Evolutionary conservation across 2,113 vertebrate genomes (phyloP), one percentile per base, ranked within the genome.

Genomic region (Limanda limanda): DNA sequence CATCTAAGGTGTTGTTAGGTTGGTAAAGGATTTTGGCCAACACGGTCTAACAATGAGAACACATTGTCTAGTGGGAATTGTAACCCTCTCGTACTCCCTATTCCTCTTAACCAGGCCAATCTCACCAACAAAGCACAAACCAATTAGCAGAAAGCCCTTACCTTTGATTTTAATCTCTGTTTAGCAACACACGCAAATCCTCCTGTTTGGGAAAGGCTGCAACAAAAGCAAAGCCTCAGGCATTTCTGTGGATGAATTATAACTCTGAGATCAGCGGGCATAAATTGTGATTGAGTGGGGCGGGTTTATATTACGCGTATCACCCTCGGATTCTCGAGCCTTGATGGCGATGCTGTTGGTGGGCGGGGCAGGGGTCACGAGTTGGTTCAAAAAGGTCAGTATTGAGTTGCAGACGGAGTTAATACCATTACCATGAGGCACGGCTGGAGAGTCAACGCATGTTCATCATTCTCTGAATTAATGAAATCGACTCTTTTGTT

Each of bases 381-480:
- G 15, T 56, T 31, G 73, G 77, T 82, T 93, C 83, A 88, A 48
- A 69, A 71, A 76, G 75, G 76, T 78, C 81, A 24, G 60, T 54
- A 78, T 72, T 63, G 70, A 89, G 75, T 88, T 82, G 76, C 58
- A 75, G 68, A 60, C 65, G 37, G 74, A 86, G 81, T 88, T 90
- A 88, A 93, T 92, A 78, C 76, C 57, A 90, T 93, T 93, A 90
- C 78, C 27, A 69, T 71, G 78, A 86, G n/a, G 52, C 35, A 52
- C 31, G 78, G 78, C 60, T 59, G 57, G 73, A 69, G 81, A 56
- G 82, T 81, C 79, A 85, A 89, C 52, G 69, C 80, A 76, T 37
- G 18, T 79, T 82, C 73, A 76, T 89, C 74, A 47, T 35, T 74
- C 52, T 51, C 73, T 8, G 58, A 83, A 73, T 58, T 64, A 81